Base-by-base conservation (phyloP, 2,797 vertebrate species). In the Oryzias sinensis region DNA sequence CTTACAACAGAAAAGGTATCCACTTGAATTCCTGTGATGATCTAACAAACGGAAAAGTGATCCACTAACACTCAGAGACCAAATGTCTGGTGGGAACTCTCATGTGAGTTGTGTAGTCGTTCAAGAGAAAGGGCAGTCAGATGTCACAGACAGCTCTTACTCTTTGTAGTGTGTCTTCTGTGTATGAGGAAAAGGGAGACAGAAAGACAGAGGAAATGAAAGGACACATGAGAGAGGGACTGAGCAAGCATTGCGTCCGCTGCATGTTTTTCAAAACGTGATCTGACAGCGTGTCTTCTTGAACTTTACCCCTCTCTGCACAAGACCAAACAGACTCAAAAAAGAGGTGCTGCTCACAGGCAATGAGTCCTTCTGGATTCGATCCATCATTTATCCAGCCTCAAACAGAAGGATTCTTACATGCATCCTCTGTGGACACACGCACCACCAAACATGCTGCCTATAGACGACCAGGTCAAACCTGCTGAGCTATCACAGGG, bases 231-330 rank as follows among this genome's bases (percentile, higher is more conserved):
- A 77, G 74, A 65, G 61, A 68, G 44, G 24, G 65, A 65, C 62
- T 37, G 6, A 60, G 74, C 50, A 16, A 59, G 61, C 60, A 72
- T 14, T 3, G 53, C 72, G 49, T 74, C 73, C 50, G 54, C 27
- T 42, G 77, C 74, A 59, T 80, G 85, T 80, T 84, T 81, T 79
- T 60, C 68, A 73, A 81, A 82, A 85, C 71, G 73, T 76, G 76
- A 83, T 80, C 79, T 85, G 86, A 89, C 86, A 89, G 85, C 24
- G 6, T 76, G 80, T 88, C 82, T 74, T 72, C 75, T 79, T 77
- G 67, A 84, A 80, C 74, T 67, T 46, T 43, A 17, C 65, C 78
- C 80, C 73, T 55, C 60, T 71, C 56, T 62, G 66, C 66, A 67
- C 65, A 62, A 79, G 77, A 75, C 68, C 68, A 79, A 85, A 79